Evolutionary conservation across 2,888 invertebrate genomes (phyloP).

Genomic region (Tineola bisselliella): DNA sequence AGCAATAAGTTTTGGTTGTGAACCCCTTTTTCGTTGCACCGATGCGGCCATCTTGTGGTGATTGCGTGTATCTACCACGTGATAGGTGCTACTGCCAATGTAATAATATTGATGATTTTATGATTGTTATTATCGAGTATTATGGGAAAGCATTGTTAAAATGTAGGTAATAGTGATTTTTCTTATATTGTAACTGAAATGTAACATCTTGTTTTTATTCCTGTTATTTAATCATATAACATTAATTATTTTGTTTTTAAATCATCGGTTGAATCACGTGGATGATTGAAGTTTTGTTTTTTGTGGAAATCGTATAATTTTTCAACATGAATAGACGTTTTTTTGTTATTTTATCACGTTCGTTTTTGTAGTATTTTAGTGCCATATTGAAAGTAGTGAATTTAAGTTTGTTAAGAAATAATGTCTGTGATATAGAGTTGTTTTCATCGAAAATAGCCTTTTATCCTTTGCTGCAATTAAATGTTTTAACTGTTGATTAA

Average conservation of each 20-base stretch:
- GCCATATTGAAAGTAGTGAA: conserved; percentile 60
- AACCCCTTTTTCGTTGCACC: conserved; percentile 22
- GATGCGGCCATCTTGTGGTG: not conserved
- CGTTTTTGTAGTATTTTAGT: conserved; percentile 29
- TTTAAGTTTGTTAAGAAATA: no score
- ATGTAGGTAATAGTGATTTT: conserved; percentile 33
- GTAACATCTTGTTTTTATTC: conserved; percentile 33
- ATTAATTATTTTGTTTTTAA: not conserved
- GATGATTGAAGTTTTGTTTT: not conserved
- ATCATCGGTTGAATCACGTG: not conserved
- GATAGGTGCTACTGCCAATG: not conserved
- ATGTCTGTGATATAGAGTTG: conserved; percentile 61
- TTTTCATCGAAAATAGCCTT: conserved; percentile 49
- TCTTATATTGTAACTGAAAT: conserved; percentile 64
- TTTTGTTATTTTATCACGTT: not conserved
- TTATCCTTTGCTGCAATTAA: not conserved
- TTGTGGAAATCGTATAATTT: not conserved
- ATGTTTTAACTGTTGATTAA: not conserved
- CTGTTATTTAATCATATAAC: not conserved
- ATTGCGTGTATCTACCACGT: not conserved
- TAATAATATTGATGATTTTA: conserved; percentile 42
- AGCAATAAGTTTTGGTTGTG: conserved; percentile 67
- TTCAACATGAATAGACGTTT: not conserved
- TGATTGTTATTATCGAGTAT: conserved; percentile 59
- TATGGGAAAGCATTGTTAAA: conserved; percentile 46